Percentiles rank a stretch among this genome's conserved stretches.
Evolutionary conservation across 2,797 vertebrate species (phyloP).

Genomic region (Danio jaintianensis): DNA sequence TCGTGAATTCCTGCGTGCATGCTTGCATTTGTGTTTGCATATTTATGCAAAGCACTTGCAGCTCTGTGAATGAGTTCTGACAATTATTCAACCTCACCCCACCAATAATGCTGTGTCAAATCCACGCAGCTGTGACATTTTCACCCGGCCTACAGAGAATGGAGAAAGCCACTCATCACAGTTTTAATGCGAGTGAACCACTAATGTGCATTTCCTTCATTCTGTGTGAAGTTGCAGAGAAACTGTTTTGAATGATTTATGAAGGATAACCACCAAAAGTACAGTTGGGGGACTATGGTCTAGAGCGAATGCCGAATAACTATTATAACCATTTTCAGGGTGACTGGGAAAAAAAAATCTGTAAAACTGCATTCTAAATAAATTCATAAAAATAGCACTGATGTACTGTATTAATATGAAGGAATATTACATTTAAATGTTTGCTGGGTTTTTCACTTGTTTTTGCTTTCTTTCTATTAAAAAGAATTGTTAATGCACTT

Average conservation of each 20-base stretch:
- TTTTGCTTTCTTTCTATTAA: too few species aligned
- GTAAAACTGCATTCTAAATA: too few species aligned
- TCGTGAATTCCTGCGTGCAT: not conserved
- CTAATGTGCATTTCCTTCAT: conserved; percentile 58
- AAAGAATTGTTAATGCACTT: too few species aligned
- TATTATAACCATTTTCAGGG: conserved; percentile 4
- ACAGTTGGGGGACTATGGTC: not conserved
- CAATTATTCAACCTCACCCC: conserved; percentile 65
- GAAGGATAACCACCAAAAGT: not conserved
- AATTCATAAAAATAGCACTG: too few species aligned
- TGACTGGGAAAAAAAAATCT: not conserved
- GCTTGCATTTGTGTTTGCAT: not conserved
- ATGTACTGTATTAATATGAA: too few species aligned
- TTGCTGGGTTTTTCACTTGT: too few species aligned
- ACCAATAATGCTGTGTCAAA: conserved; percentile 63
- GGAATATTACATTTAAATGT: too few species aligned
- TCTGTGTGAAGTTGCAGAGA: not conserved
- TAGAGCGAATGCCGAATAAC: not conserved
- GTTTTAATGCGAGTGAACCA: conserved; percentile 71
- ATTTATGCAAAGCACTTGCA: conserved; percentile 55
- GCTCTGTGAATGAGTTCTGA: conserved; percentile 73
- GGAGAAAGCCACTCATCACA: conserved; percentile 58
- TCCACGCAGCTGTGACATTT: conserved; percentile 56
- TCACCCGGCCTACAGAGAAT: conserved; percentile 47
- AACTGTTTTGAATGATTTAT: conserved; percentile 18